phyloP scores from a whole-genome alignment of 2,113 vertebrate genomes.

The Mesitornis unicolor region DNA sequence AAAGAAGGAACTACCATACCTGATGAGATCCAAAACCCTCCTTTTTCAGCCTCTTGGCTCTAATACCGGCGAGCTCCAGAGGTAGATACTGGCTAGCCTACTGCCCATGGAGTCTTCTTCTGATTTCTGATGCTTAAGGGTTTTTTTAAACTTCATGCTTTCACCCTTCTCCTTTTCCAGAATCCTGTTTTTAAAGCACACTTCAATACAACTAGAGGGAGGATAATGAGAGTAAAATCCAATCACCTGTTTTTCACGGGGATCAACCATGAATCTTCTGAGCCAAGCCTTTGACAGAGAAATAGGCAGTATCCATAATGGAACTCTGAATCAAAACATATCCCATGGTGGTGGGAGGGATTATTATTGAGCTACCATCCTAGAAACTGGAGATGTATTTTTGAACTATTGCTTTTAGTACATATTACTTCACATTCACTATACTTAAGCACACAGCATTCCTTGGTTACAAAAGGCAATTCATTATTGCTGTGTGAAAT shows the following conservation, averaged over 20 bases:
- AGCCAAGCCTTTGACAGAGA: conserved; percentile 13
- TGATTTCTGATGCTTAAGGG: background rate
- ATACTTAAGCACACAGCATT: background rate
- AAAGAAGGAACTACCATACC: background rate
- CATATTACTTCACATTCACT: background rate
- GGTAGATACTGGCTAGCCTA: background rate
- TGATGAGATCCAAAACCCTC: background rate
- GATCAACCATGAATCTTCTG: conserved; percentile 26
- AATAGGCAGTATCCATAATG: conserved; percentile 43
- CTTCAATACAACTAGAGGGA: background rate
- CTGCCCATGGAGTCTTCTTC: background rate
- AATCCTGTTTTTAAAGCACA: background rate
- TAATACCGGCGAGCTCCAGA: background rate
- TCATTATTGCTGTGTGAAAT: background rate
- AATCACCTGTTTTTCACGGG: conserved; percentile 25
- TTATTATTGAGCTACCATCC: conserved; percentile 26
- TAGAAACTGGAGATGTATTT: conserved; percentile 31
- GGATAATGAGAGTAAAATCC: conserved; percentile 48
- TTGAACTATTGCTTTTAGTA: conserved; percentile 32
- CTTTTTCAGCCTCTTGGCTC: background rate
- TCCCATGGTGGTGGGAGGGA: background rate
- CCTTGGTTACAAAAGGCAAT: background rate
- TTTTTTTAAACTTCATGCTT: background rate
- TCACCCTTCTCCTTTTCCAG: background rate
- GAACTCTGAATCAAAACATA: conserved; percentile 36